phyloP scores from a whole-genome alignment of 2,888 invertebrate species.

The Pandemis corylana region DNA sequence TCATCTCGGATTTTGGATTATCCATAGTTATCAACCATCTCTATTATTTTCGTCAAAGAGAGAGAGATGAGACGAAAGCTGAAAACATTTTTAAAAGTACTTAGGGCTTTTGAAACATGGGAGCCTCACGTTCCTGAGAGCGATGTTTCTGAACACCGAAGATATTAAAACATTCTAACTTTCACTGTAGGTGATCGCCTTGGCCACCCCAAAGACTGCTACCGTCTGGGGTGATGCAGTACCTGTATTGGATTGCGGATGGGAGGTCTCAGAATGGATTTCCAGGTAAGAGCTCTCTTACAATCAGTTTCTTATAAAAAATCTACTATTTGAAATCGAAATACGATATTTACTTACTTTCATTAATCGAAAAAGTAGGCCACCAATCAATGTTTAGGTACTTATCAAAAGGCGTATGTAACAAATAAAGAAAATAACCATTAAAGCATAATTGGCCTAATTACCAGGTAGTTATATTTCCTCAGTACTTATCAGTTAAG shows the following conservation, averaged over 20 bases:
- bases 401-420: neutral
- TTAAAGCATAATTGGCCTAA: neutral
- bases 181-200: conserved; percentile 59
- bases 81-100: too few species aligned
- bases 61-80: too few species aligned
- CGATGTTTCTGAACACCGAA: too few species aligned
- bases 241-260: conserved; percentile 89
- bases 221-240: conserved; percentile 85
- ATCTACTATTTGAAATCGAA: neutral
- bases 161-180: too few species aligned
- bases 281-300: conserved; percentile 71
- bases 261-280: conserved; percentile 89
- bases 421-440: neutral
- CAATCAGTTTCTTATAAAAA: neutral
- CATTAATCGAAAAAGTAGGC: conserved; percentile 14
- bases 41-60: too few species aligned
- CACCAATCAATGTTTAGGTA: neutral
- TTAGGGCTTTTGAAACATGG: too few species aligned
- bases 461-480: neutral
- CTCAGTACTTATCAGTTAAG: neutral
- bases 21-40: too few species aligned
- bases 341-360: neutral
- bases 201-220: conserved; percentile 66
- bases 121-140: conserved; percentile 8
- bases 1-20: too few species aligned